These are phyloP conservation scores for Avahi laniger DNA, from an alignment of 2,797 vertebrate genomes.

Conservation along the genomic window DNA sequence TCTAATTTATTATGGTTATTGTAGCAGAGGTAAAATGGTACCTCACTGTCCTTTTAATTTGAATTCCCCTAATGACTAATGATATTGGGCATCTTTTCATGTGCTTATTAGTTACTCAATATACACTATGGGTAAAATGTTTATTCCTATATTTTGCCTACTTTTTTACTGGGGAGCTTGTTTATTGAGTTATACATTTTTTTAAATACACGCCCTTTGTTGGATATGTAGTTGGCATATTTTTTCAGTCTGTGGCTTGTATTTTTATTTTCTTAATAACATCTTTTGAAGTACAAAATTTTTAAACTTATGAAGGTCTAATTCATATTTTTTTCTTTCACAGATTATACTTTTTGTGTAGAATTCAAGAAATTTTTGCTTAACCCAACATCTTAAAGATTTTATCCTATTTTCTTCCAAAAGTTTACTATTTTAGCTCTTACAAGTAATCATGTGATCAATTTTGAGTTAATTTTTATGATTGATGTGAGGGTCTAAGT, in stretches of 20 bases:
- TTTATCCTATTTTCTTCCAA: background rate
- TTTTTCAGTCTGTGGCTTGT: too few relatives aligned
- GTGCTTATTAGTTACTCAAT: background rate
- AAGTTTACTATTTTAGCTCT: background rate
- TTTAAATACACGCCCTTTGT: background rate
- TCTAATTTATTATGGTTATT: background rate
- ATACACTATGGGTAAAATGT: background rate
- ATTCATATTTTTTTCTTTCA: background rate
- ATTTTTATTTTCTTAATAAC: background rate
- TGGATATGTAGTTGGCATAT: background rate
- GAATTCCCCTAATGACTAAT: background rate
- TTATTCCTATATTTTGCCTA: background rate
- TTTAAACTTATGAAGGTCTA: background rate
- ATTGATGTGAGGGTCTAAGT: background rate
- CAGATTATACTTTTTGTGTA: background rate
- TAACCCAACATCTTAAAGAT: background rate
- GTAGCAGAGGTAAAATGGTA: background rate
- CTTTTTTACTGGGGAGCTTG: background rate
- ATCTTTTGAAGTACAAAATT: background rate
- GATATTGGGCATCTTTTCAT: background rate
- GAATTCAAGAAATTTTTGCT: background rate
- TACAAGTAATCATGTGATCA: background rate
- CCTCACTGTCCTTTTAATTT: background rate
- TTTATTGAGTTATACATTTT: background rate
- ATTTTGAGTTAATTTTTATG: background rate